A percentile compares a stretch with the other conserved stretches of the same genome.
Conservation (phyloP, 2,113 vertebrate genomes). For the Lamprotornis superbus region DNA sequence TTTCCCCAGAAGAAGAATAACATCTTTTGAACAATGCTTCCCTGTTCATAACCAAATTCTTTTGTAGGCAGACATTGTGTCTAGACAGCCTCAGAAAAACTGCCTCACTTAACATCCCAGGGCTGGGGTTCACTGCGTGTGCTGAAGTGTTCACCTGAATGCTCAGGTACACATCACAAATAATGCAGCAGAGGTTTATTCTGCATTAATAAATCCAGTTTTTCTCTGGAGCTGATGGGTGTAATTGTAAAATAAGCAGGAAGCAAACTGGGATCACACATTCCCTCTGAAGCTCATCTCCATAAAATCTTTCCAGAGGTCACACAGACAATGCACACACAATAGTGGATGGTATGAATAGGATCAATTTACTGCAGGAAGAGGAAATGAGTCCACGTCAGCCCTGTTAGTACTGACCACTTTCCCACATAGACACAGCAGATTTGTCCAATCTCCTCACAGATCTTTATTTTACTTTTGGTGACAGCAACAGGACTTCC, state of each 20-base stretch:
- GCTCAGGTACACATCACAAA: not conserved
- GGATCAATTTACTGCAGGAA: conserved; percentile 26
- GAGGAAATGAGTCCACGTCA: conserved; percentile 24
- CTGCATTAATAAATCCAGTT: not conserved
- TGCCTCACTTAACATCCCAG: not conserved
- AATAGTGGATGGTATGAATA: not conserved
- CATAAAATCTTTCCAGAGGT: not conserved
- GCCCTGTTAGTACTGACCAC: not conserved
- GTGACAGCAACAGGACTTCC: conserved; percentile 16
- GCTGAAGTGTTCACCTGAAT: not conserved
- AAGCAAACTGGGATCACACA: not conserved
- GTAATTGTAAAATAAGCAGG: not conserved
- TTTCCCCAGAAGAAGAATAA: not conserved
- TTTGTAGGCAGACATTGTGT: conserved; percentile 1
- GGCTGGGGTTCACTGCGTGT: not conserved
- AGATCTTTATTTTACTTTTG: conserved; percentile 27
- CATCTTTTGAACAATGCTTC: not conserved
- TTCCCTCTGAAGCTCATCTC: not conserved
- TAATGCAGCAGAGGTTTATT: not conserved
- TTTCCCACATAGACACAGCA: not conserved
- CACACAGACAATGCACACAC: not conserved
- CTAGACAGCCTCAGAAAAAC: conserved; percentile 9
- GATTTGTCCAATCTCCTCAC: conserved; percentile 23
- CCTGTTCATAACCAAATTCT: not conserved
- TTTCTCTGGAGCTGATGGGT: not conserved